Percentiles rank a stretch among this genome's conserved stretches.
phyloP scores from a whole-genome alignment of 1,140 invertebrate genomes.

The Camponotus pennsylvanicus region DNA sequence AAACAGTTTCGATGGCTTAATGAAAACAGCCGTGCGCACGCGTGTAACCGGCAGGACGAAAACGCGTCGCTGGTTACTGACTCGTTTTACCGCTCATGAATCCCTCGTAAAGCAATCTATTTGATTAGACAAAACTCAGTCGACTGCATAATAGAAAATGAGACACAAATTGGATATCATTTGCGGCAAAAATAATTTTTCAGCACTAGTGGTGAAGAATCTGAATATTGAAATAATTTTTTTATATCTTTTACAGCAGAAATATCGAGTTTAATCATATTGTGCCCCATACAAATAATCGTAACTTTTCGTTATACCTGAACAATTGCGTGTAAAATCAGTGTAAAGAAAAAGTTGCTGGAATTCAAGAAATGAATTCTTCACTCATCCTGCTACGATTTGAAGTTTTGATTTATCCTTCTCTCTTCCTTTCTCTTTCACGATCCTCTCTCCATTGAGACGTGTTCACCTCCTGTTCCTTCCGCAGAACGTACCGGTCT shows the following conservation, averaged over 20 bases:
- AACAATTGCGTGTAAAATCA: not conserved
- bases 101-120: not conserved
- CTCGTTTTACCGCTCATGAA: not conserved
- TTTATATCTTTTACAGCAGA: not conserved
- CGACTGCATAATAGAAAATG: not conserved
- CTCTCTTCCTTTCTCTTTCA: not conserved
- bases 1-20: conserved; percentile 71
- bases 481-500: conserved; percentile 49
- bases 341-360: not conserved
- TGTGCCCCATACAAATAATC: not conserved
- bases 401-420: not conserved
- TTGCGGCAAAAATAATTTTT: not conserved
- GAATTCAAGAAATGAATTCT: conserved; percentile 8
- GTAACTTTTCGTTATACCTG: not conserved
- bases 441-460: not conserved
- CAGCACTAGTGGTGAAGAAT: not conserved
- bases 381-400: not conserved
- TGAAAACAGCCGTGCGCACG: conserved; percentile 70
- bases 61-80: conserved; percentile 18
- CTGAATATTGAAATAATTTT: not conserved
- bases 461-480: conserved; percentile 24
- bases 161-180: conserved; percentile 6
- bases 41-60: conserved; percentile 27
- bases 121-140: not conserved
- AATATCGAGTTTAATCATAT: not conserved